Base-by-base conservation (phyloP, 2,113 vertebrate species). In the Corythoichthys intestinalis region DNA sequence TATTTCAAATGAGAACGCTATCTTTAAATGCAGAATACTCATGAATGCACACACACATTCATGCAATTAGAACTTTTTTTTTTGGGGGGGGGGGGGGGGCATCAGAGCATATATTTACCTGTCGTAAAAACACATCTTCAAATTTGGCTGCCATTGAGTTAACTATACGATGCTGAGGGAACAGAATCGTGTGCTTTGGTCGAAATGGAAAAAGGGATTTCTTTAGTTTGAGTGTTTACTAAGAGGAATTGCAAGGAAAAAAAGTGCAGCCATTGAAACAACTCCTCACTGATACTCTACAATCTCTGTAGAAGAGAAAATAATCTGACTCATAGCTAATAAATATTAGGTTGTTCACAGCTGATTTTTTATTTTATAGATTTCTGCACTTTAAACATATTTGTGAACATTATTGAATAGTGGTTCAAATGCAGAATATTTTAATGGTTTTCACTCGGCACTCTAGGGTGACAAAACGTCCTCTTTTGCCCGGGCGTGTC, bases 1-100 rank as follows among this genome's bases (percentile, higher is more conserved):
- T 63, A 63, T 46, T 78, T 64, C 54, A 67, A 44, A 60, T 67
- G 58, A 73, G 38, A 34, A 35, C 28, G 2, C 65, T n/a, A 39
- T 46, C 14, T 61, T n/a, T 12, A 4, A 9, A 28, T 20, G 2
- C 44, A 11, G 20, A 59, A 66, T 70, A 64, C 13, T 4, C 46
- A 60, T 17, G 58, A 7, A 28, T 14, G 4, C 9, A 59, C 41
- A 6, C 6, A 4, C 6, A 41, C 3, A 41, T 41, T 41, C 39
- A 41, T 41, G 39, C 3, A 41, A 4, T 41, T 41, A 41, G 39
- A 41, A 41, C 3, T 1, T 41, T 4, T 41, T 41, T 41, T 4
- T 41, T 28, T 0, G 20, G 20, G 20, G 20, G 20, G 20, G 20
- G 39, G 39, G 39, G 39, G 6, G 39, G 39, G 39, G 39, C 39